Evolutionary conservation across 2,113 vertebrate genomes (phyloP), one percentile per base, ranked within the genome.

Genomic region (Elephantulus edwardii): DNA sequence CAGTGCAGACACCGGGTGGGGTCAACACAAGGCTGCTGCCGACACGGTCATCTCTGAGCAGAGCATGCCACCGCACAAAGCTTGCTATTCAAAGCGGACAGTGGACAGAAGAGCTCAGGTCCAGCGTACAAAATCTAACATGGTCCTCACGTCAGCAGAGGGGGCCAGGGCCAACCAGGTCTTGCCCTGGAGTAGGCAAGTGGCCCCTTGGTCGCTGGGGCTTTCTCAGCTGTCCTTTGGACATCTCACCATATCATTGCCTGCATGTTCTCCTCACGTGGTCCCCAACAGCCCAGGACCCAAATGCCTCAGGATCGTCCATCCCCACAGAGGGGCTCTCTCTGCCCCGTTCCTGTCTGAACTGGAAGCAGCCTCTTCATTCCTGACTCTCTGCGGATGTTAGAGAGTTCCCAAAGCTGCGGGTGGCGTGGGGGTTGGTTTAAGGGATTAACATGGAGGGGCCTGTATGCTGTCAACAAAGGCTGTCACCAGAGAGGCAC

Each of bases 111-210:
- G 52, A 38, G 19, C 52, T 87, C 5, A 6, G 4, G 12, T 26
- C 76, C 24, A 22, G 0, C 38, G 19, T 33, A 19, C 28, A 5
- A 0, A 1, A 6, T 26, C n/a, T 54, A n/a, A 38, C 9, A 56
- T 0, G 13, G 14, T 1, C 75, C 74, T 35, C 14, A 0, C 54
- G 52, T 14, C 2, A 5, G n/a, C 46, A n/a, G 1, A 0, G 6
- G 48, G 42, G 14, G 12, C 48, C 1, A 33, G 30, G 46, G 26
- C 86, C 3, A 12, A 8, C 5, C 11, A 28, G 54, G 14, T 30
- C 13, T 0, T 35, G 8, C 82, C 35, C 9, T 6, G 11, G 48
- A 40, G 74, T 62, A 44, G 52, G 19, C 77, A 17, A 74, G 16
- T 3, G 75, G 75, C 20, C 87, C 26, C 74, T 5, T 5, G 2